phyloP scores from a whole-genome alignment of 2,797 vertebrate genomes.

The Sus cebifrons region DNA sequence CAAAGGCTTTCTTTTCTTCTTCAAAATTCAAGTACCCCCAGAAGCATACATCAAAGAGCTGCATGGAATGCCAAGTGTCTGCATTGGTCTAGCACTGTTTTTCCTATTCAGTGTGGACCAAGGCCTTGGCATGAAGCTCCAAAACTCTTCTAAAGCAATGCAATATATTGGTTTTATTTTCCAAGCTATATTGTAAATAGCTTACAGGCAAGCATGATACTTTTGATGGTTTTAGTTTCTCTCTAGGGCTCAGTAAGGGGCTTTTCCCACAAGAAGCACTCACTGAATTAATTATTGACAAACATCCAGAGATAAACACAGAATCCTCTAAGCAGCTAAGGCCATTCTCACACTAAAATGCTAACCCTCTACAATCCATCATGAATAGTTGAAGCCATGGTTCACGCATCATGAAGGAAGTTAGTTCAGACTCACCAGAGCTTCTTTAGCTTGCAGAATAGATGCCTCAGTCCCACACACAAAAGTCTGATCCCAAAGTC shows the following conservation, averaged over 20 bases:
- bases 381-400: background rate
- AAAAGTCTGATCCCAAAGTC: slow-evolving; percentile 69
- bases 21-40: background rate
- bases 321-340: background rate
- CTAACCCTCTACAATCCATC: fast-evolving
- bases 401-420: background rate
- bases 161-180: background rate
- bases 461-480: slow-evolving; percentile 76
- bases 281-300: background rate
- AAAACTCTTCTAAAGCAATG: background rate
- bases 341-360: too few relatives aligned
- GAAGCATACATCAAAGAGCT: background rate
- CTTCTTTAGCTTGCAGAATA: slow-evolving; percentile 65
- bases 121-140: background rate
- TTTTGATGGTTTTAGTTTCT: background rate
- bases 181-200: background rate
- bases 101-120: background rate
- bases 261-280: background rate
- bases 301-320: background rate
- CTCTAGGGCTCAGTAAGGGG: background rate
- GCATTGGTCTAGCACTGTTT: background rate
- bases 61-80: background rate
- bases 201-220: background rate
- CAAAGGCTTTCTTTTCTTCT: background rate
- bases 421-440: slow-evolving; percentile 79